Conservation (phyloP, 2,113 vertebrate genomes). For the Thunnus thynnus region DNA sequence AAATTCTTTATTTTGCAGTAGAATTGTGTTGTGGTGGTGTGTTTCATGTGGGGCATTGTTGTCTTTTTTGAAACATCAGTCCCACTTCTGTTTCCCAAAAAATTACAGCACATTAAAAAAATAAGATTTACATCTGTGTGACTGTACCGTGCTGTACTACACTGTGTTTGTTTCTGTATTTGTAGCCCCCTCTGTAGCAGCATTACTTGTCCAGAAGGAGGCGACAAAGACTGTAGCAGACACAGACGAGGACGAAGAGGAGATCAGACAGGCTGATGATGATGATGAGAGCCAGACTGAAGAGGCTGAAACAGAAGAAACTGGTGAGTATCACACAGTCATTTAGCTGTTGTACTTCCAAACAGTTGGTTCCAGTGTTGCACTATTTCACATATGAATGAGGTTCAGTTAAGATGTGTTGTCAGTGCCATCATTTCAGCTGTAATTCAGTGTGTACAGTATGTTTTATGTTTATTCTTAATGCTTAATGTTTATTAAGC, state of each 20-base stretch:
- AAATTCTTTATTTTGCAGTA: background rate
- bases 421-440: background rate
- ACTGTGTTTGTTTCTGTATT: background rate
- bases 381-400: too few species aligned
- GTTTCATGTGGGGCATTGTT: too few species aligned
- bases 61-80: too few species aligned
- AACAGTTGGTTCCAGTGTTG: too few species aligned
- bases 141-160: background rate
- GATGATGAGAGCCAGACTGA: slow-evolving; percentile 39
- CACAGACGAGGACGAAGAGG: background rate
- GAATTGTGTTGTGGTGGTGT: too few species aligned
- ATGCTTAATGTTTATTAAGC: too few species aligned
- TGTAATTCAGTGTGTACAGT: too few species aligned
- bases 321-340: slow-evolving; percentile 17
- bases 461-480: too few species aligned
- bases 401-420: background rate
- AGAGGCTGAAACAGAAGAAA: slow-evolving; percentile 44
- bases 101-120: too few species aligned
- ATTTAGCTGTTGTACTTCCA: background rate
- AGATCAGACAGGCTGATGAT: slow-evolving; percentile 37
- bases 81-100: too few species aligned
- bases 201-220: slow-evolving; percentile 59
- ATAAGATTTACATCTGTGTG: too few species aligned
- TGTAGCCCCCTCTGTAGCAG: slow-evolving; percentile 44
- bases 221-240: slow-evolving; percentile 51